Base-by-base conservation (phyloP, 2,888 invertebrate genomes). In the Pseudococcus longispinus region DNA sequence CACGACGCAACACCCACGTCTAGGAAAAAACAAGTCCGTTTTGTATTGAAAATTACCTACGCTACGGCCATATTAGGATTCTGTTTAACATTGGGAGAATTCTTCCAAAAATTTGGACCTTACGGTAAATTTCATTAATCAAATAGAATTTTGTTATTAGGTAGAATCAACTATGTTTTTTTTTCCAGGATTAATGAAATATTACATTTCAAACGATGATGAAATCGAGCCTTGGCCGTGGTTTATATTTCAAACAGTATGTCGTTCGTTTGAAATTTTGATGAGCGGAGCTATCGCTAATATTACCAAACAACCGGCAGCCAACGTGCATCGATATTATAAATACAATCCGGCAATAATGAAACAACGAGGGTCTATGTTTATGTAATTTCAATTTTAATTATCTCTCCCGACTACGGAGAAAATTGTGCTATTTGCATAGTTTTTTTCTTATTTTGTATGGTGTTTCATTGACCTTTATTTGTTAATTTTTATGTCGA, bases 281-380 rank as follows among this genome's bases (percentile, higher is more conserved):
- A 92, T 92, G 91, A 92, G 92, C 65, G 92, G 92, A 88, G 91
- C 91, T 29, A 92, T 93, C 91, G 92, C 92, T 29, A 92, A 92
- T 89, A 91, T 93, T 88, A 92, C 92, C 82, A 92, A 92, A 87
- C 92, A 92, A 88, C 92, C 92, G 74, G 91, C 91, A 42, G 91
- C 91, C 88, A 91, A 91, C 18, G 90, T 91, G 26, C 91, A 91
- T 51, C 87, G 87, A 23, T 87, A 87, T 65, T 87, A 87, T 20
- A 87, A 87, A 37, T 83, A 87, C n/a, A 87, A 87, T 84, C 87
- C 87, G 83, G 83, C 83, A 13, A 88, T 82, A 84, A 88, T 85
- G 88, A 87, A 83, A 37, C 86, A 82, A 77, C 65, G 55, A 60
- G 77, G 65, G 60, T 87, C 87, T 70, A 87, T 87, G 87, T 87